phyloP scores from a whole-genome alignment of 2,888 invertebrate species.

The Ernsta delagoae region DNA sequence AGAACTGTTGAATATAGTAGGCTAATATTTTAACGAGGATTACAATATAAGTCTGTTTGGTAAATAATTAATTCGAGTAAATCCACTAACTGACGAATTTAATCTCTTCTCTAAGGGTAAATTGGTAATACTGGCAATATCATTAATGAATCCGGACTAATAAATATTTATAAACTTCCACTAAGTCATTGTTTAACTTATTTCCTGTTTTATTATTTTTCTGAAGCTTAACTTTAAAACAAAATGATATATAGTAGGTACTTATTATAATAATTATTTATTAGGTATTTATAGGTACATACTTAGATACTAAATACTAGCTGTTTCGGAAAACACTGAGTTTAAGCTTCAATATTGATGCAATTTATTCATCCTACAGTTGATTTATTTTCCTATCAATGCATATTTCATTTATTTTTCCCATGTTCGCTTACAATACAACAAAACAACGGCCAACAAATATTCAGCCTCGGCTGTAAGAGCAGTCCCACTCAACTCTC shows the following conservation, averaged over 20 bases:
- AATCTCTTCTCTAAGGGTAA: background rate
- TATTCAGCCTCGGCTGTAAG: conserved; percentile 13
- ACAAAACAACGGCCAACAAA: conserved; percentile 1
- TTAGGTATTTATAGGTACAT: background rate
- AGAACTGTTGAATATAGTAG: too few species aligned
- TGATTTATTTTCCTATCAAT: background rate
- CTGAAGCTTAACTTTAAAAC: conserved; percentile 8
- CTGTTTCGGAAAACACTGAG: too few species aligned
- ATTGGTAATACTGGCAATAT: background rate
- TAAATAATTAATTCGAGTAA: too few species aligned
- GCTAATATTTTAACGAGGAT: too few species aligned
- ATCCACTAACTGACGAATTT: too few species aligned
- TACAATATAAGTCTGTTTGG: too few species aligned
- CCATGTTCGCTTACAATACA: background rate
- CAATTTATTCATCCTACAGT: too few species aligned
- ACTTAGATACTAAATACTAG: background rate
- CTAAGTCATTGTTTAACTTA: conserved; percentile 15
- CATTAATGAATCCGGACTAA: conserved; percentile 8
- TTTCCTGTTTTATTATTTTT: conserved; percentile 11
- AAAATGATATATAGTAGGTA: conserved; percentile 11
- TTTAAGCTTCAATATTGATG: background rate
- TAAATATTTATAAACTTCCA: too few species aligned
- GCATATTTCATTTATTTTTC: conserved; percentile 1
- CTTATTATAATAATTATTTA: background rate
- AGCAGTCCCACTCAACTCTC: conserved; percentile 24